These are phyloP conservation scores for Gymnocephalus cernua DNA, from an alignment of 2,113 vertebrate species.

Conservation along the genomic window DNA sequence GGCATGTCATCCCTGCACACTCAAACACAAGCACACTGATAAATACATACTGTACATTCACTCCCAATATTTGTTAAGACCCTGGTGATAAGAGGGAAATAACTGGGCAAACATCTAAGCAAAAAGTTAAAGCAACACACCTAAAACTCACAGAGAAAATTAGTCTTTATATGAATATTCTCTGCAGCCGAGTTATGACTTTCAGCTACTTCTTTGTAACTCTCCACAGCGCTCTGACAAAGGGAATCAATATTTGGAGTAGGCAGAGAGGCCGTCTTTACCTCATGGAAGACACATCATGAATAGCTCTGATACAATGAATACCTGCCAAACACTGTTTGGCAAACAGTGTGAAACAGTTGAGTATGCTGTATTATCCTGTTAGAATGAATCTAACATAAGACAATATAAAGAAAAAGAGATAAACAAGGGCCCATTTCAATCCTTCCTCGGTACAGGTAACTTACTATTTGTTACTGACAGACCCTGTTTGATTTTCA, in stretches of 20 bases:
- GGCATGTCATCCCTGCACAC: conserved; percentile 93
- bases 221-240: conserved; percentile 35
- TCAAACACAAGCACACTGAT: background rate
- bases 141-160: background rate
- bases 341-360: conserved; percentile 13
- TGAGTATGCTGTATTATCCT: conserved; percentile 9
- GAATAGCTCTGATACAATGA: conserved; percentile 40
- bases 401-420: conserved; percentile 15
- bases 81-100: background rate
- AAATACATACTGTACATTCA: background rate
- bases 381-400: conserved; percentile 17
- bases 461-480: background rate
- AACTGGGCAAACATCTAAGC: background rate
- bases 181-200: conserved; percentile 27
- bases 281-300: conserved; percentile 37
- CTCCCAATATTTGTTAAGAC: background rate
- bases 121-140: background rate
- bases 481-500: conserved; percentile 5
- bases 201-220: conserved; percentile 12
- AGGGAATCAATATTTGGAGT: conserved; percentile 60
- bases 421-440: background rate
- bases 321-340: conserved; percentile 14
- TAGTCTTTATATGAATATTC: conserved; percentile 24
- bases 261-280: conserved; percentile 55
- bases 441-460: background rate